Evolutionary conservation across 2,797 vertebrate genomes (phyloP).

Genomic region (Protosalanx chinensis): DNA sequence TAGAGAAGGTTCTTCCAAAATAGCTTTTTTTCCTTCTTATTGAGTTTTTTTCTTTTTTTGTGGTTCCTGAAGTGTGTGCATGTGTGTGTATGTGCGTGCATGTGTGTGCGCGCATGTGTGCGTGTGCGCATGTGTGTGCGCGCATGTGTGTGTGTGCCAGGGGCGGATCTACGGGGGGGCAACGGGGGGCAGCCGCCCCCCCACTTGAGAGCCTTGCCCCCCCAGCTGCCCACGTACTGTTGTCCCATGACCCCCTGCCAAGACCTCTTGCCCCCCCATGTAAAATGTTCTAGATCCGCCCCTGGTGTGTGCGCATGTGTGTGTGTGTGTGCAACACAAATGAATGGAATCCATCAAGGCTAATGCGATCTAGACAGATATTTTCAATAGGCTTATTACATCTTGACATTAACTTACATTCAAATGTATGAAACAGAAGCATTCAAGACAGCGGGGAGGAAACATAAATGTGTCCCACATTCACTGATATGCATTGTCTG

Average conservation of each 20-base stretch:
- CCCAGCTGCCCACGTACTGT: no score
- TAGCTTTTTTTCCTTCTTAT: conserved; percentile 14
- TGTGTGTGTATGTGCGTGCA: not conserved
- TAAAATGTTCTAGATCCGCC: no score
- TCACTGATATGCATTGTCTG: conserved; percentile 1
- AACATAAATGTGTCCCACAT: not conserved
- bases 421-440: conserved; percentile 21
- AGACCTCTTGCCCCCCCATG: no score
- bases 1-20: conserved; percentile 7
- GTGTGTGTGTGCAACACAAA: not conserved
- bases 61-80: not conserved
- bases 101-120: not conserved
- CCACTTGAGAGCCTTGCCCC: no score
- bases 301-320: not conserved
- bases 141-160: not conserved
- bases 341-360: conserved; percentile 23
- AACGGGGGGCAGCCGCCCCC: no score
- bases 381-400: conserved; percentile 30
- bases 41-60: conserved; percentile 3
- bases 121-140: not conserved
- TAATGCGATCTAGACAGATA: conserved; percentile 24
- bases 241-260: no score
- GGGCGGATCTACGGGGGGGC: no score
- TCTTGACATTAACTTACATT: conserved; percentile 27
- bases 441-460: conserved; percentile 10